phyloP scores from a whole-genome alignment of 2,797 vertebrate genomes.

The Esox masquinongy region DNA sequence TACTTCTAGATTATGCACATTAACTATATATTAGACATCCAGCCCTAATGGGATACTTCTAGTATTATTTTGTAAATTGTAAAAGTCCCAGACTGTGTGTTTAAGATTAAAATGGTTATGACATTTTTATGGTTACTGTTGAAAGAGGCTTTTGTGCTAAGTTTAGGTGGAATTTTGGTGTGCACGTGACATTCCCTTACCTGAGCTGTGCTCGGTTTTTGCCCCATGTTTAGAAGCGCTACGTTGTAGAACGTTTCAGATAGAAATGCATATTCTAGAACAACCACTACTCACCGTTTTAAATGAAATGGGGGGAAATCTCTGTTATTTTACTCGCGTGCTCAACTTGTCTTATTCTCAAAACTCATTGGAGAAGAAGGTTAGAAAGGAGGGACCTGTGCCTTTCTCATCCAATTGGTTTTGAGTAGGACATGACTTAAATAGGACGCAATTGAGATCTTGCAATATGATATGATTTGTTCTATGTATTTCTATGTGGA shows the following conservation, averaged over 20 bases:
- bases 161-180: background rate
- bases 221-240: background rate
- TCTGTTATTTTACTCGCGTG: background rate
- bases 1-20: no score
- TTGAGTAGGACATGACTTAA: background rate
- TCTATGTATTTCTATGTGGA: constrained; percentile 56
- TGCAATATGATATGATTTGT: background rate
- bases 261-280: constrained; percentile 52
- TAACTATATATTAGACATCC: no score
- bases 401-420: background rate
- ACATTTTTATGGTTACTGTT: background rate
- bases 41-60: no score
- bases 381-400: background rate
- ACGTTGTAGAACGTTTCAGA: constrained; percentile 2
- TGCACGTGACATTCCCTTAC: background rate
- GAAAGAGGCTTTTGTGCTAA: background rate
- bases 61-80: no score
- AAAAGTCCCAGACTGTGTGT: no score
- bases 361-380: background rate
- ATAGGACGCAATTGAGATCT: background rate
- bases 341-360: background rate
- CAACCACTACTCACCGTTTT: background rate
- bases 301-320: background rate
- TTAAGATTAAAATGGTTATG: no score
- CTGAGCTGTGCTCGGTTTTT: background rate